These are phyloP conservation scores for Pantala flavescens DNA, from an alignment of 1,140 invertebrate genomes.

Conservation along the genomic window DNA sequence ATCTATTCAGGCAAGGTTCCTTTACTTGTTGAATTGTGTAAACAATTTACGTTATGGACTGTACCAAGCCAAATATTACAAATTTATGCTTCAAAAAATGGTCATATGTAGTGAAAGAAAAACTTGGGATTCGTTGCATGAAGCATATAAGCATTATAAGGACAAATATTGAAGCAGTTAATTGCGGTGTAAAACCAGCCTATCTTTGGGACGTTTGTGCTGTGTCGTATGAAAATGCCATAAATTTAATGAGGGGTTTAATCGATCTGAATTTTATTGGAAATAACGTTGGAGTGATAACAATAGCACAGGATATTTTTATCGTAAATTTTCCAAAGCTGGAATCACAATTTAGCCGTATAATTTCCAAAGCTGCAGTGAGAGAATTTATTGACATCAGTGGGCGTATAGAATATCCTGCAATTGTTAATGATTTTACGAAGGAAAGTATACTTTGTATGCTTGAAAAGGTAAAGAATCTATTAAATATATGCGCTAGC, in stretches of 20 bases:
- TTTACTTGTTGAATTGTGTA: not conserved
- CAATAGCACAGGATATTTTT: conserved; percentile 20
- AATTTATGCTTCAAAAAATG: not conserved
- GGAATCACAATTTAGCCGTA: not conserved
- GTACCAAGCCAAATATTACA: not conserved
- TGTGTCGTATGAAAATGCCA: not conserved
- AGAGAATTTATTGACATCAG: conserved; percentile 14
- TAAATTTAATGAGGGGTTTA: conserved; percentile 16
- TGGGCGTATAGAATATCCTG: not conserved
- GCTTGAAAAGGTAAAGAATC: conserved; percentile 14
- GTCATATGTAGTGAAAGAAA: conserved; percentile 15
- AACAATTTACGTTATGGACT: not conserved
- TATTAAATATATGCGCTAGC: not conserved
- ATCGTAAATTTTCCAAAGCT: conserved; percentile 15
- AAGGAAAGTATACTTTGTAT: not conserved
- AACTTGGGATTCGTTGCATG: conserved; percentile 14
- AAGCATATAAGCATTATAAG: not conserved
- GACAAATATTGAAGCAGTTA: conserved; percentile 12
- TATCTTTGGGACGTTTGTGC: conserved; percentile 25
- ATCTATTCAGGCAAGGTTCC: conserved; percentile 34
- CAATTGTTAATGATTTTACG: conserved; percentile 9
- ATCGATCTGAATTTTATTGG: conserved; percentile 16
- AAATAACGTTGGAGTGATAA: conserved; percentile 15
- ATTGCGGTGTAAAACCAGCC: conserved; percentile 23
- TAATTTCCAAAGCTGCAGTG: not conserved